Base-by-base conservation (phyloP, 2,797 vertebrate genomes). In the Leptoclinus maculatus region DNA sequence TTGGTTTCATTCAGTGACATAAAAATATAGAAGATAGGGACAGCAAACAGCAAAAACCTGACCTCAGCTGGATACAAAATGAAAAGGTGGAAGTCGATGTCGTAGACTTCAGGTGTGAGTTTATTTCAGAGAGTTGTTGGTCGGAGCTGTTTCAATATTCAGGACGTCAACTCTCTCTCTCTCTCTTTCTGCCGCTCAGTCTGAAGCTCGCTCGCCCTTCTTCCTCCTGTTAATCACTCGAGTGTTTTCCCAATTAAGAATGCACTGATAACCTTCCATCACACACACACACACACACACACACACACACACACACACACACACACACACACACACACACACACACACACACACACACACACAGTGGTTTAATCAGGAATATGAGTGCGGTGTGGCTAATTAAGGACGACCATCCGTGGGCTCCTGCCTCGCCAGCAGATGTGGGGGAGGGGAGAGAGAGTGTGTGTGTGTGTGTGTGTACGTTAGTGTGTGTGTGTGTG, bases 211-310 rank as follows among this genome's bases (percentile, higher is more conserved):
- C 74, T 87, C 76, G 27, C 70, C 78, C 76, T 59, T 69, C 88
- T 78, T 58, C 79, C 77, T 82, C 70, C 68, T 69, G 75, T 90
- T 85, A 88, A 92, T 91, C 87, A 88, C 88, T 72, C 23, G n/a
- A 91, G 83, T 88, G 80, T 90, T 91, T 89, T 89, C 86, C 88
- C 90, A 93, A 93, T 93, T 93, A 92, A 92, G 88, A 83, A 84
- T 90, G 76, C 85, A 87, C 89, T 85, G 88, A 90, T 89, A 87
- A 89, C 82, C 76, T 82, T 77, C 85, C 78, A 75, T 77, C 85
- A 49, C 78, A 41, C 78, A 53, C 78, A 77, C 74, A 65, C 68
- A 4, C 72, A 45, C 38, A 19, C 64, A 41, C 72, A 29, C 75
- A 36, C 66, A 13, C 78, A 66, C 82, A 54, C 75, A 60, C 39